A percentile compares a stretch with the other conserved stretches of the same genome.
Conservation (phyloP, 2,797 vertebrate genomes). For the Pangasius larnaudii region DNA sequence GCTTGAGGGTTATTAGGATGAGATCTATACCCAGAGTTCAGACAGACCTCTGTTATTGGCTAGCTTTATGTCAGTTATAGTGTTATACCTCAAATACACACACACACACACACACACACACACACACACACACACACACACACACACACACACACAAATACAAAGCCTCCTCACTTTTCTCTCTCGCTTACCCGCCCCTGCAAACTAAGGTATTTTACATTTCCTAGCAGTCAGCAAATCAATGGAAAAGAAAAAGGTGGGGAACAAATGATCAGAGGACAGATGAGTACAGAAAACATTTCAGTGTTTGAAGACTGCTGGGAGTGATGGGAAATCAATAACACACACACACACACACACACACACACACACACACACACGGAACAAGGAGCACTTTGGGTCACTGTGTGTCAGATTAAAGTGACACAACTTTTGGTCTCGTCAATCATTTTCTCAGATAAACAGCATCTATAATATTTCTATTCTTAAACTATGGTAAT, state of each 20-base stretch:
- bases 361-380: neutral
- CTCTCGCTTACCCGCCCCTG: constrained; percentile 64
- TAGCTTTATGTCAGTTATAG: constrained; percentile 19
- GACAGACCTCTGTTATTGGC: constrained; percentile 14
- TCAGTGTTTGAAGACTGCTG: constrained; percentile 62
- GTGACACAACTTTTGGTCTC: neutral
- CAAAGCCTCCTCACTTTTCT: constrained; percentile 41
- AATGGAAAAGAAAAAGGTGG: constrained; percentile 71
- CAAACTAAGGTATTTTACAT: constrained; percentile 82
- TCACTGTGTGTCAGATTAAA: neutral
- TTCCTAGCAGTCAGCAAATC: constrained; percentile 82
- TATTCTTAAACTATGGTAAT: neutral
- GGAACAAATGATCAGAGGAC: constrained; percentile 52
- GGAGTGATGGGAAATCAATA: constrained; percentile 30
- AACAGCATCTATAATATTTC: neutral
- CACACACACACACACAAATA: constrained; percentile 4
- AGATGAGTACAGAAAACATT: constrained; percentile 57
- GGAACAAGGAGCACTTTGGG: constrained; percentile 2
- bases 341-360: constrained; percentile 5
- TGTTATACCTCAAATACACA: constrained; percentile 17
- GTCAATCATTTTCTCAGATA: neutral
- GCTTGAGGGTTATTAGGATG: neutral
- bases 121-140: constrained; percentile 43
- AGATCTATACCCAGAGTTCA: constrained; percentile 10
- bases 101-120: constrained; percentile 43